Evolutionary conservation across 2,888 invertebrate species (phyloP).

Genomic region (Tortricodes alternella): DNA sequence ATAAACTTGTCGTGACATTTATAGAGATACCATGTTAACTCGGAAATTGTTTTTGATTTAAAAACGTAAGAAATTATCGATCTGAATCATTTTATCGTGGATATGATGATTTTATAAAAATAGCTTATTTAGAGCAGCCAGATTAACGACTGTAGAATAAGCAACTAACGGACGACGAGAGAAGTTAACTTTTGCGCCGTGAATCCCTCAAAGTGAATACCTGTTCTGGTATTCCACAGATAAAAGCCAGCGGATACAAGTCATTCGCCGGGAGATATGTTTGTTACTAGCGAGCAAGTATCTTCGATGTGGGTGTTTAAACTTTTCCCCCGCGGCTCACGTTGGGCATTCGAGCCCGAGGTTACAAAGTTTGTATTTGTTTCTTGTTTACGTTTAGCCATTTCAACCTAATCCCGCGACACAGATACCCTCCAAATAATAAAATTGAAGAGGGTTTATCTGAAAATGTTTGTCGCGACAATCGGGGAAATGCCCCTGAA

Average conservation of each 20-base stretch:
- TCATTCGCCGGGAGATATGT: conserved; percentile 15
- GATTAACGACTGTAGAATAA: no score
- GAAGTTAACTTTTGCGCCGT: no score
- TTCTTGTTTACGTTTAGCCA: conserved; percentile 26
- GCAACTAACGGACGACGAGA: no score
- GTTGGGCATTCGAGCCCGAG: conserved; percentile 26
- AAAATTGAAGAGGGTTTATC: conserved; percentile 11
- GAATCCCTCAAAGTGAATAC: conserved; percentile 1
- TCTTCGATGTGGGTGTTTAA: conserved; percentile 25
- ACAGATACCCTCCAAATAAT: conserved; percentile 16
- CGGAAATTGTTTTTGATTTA: no score
- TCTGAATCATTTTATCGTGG: no score
- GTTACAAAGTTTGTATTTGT: conserved; percentile 30
- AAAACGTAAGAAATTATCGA: no score
- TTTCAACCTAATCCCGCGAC: conserved; percentile 22
- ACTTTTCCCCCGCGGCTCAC: conserved; percentile 27
- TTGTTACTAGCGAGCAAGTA: conserved; percentile 26
- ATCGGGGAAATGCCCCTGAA: conserved; percentile 13
- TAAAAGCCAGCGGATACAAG: conserved; percentile 8
- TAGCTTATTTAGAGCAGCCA: no score
- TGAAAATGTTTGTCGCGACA: conserved; percentile 9
- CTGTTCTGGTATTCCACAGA: neutral
- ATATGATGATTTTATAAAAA: no score
- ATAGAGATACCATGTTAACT: conserved; percentile 18
- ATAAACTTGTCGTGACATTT: conserved; percentile 21